Percentiles rank a stretch among this genome's conserved stretches.
Evolutionary conservation across 2,888 invertebrate species (phyloP).

Genomic region (Trimorus sp.): DNA sequence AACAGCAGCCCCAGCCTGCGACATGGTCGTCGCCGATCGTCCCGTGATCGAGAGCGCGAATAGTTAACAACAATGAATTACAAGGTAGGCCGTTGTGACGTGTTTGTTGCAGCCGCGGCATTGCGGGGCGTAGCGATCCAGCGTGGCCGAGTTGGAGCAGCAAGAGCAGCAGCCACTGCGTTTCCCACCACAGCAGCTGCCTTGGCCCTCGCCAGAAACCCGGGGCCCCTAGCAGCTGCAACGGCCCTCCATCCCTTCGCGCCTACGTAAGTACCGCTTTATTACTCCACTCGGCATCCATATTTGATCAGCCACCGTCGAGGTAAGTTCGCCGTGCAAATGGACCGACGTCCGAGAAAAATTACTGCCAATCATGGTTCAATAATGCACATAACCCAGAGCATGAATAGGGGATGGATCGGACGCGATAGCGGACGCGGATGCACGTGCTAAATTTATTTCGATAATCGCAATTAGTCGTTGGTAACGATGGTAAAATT

Average conservation of each 20-base stretch:
- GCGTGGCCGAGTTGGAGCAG: conserved; percentile 85
- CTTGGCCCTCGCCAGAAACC: conserved; percentile 86
- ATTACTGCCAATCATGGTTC: conserved; percentile 12
- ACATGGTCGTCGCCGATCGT: conserved; percentile 57
- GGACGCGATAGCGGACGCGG: no score
- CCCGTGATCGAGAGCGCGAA: conserved; percentile 38
- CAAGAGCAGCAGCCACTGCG: conserved; percentile 84
- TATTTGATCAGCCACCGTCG: conserved; percentile 12
- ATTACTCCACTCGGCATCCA: conserved; percentile 14
- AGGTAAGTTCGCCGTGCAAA: conserved; percentile 29
- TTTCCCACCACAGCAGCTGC: conserved; percentile 87
- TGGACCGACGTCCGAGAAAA: background rate
- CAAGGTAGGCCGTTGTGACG: conserved; percentile 75
- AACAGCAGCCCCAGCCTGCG: conserved; percentile 52
- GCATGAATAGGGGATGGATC: background rate
- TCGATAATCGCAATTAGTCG: no score
- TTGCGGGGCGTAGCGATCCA: conserved; percentile 93
- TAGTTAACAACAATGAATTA: conserved; percentile 62
- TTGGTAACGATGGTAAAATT: no score
- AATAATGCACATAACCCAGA: background rate
- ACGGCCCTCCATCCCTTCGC: conserved; percentile 94
- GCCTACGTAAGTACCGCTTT: conserved; percentile 87
- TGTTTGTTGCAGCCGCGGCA: conserved; percentile 87
- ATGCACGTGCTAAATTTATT: no score
- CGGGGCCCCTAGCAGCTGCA: conserved; percentile 86